phyloP scores from a whole-genome alignment of 2,113 vertebrate species.

The Solenodon paradoxus region DNA sequence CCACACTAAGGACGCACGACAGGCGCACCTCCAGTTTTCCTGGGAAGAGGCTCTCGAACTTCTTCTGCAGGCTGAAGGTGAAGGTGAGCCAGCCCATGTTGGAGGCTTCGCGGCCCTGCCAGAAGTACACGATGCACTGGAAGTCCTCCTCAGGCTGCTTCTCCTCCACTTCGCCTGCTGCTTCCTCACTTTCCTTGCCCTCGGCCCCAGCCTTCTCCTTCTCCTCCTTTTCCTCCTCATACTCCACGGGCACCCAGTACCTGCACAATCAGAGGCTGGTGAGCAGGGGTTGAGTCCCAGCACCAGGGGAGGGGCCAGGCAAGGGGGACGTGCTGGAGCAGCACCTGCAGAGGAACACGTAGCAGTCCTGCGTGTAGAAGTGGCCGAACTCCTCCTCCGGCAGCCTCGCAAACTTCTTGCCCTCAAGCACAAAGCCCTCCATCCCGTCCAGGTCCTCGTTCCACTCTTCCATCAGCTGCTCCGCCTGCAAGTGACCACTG shows the following conservation, averaged over 20 bases:
- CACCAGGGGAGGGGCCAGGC: fast-evolving
- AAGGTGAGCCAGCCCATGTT: slow-evolving; percentile 99
- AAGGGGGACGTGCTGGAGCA: fast-evolving
- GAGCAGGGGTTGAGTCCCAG: not conserved
- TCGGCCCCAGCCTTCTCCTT: slow-evolving; percentile 55
- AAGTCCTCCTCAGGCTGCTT: slow-evolving; percentile 97
- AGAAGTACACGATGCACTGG: slow-evolving; percentile 99
- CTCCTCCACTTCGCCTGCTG: slow-evolving; percentile 86
- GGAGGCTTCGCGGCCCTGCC: slow-evolving; percentile 98
- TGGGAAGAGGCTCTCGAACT: slow-evolving; percentile 97
- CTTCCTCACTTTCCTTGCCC: slow-evolving; percentile 73
- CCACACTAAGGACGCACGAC: fast-evolving
- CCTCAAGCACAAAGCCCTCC: slow-evolving; percentile 97
- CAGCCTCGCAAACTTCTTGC: slow-evolving; percentile 96
- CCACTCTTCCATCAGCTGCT: slow-evolving; percentile 98
- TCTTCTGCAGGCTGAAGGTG: slow-evolving; percentile 99
- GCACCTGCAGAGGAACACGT: slow-evolving; percentile 98
- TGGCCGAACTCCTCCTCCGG: slow-evolving; percentile 98
- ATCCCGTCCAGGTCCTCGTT: slow-evolving; percentile 98
- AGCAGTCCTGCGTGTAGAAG: slow-evolving; percentile 97
- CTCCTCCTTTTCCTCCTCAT: slow-evolving; percentile 88
- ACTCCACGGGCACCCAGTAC: slow-evolving; percentile 97
- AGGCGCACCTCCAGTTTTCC: slow-evolving; percentile 92
- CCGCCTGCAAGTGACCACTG: slow-evolving; percentile 81
- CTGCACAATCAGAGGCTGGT: slow-evolving; percentile 73